Evolutionary conservation across 2,797 vertebrate species (phyloP), one percentile per base, ranked within the genome.

Genomic region (Enteromius argenteus): DNA sequence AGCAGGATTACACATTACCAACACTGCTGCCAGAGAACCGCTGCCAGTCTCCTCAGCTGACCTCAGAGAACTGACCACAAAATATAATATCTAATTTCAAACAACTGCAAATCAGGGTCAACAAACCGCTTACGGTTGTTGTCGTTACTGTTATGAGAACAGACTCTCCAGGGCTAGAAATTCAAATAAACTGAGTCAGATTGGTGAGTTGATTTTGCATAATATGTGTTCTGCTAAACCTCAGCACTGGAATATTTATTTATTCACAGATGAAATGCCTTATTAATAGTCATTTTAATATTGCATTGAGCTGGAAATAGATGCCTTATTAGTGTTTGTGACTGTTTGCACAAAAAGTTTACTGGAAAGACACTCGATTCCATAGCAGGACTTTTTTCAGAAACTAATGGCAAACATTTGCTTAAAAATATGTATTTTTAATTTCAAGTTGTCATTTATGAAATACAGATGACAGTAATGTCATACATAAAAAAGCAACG

Each of bases 1-100:
- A 42, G n/a, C 49, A 78, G 85, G 83, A 75, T 87, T 85, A 86
- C 58, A 68, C 49, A 80, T 78, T 73, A 76, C 39, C 74, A 81
- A 17, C 67, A 76, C 51, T 80, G 46, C 69, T 87, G 78, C 68
- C 71, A 58, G 81, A n/a, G 80, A 73, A 51, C 27, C 37, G 10
- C 62, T 68, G 64, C 79, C 79, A 72, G 30, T 82, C 75, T 76
- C 74, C 42, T 67, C 69, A 53, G 60, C 32, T 64, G 60, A 85
- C 80, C 80, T 78, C 39, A 37, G n/a, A 13, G n/a, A 39, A 77
- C 69, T 62, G 78, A 84, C 71, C 49, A 72, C 46, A 62, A 71
- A 77, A 71, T 39, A 68, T 64, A 64, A 75, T 85, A 73, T 73
- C 37, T 42, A 3, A 60, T 49, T 62, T 84, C 71, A 46, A 69